phyloP scores from a whole-genome alignment of 2,113 vertebrate species.

The Tupaia tana region DNA sequence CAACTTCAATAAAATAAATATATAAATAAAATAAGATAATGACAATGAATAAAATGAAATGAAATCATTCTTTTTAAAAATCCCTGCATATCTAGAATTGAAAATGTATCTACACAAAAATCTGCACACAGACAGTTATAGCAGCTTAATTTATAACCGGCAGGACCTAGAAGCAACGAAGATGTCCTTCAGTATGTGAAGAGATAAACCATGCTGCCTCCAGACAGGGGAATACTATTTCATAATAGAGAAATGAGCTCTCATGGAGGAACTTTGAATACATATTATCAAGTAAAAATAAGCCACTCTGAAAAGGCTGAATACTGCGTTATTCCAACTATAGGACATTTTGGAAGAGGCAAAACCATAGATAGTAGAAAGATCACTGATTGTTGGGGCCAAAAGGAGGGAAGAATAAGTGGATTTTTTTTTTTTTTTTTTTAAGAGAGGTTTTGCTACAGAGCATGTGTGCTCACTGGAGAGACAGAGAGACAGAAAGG shows the following conservation, averaged over 20 bases:
- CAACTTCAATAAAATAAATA: no score
- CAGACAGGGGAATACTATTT: neutral
- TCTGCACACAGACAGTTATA: neutral
- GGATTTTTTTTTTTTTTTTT: no score
- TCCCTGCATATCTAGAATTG: neutral
- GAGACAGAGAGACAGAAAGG: no score
- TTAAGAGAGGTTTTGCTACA: no score
- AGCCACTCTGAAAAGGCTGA: neutral
- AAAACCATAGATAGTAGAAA: neutral
- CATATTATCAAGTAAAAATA: neutral
- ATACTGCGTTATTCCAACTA: neutral
- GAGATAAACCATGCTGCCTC: neutral
- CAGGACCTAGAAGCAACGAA: neutral
- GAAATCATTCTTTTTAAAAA: neutral
- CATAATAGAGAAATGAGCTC: neutral
- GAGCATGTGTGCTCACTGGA: no score
- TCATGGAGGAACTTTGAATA: neutral
- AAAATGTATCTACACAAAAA: neutral
- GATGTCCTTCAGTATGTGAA: neutral
- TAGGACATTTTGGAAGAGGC: neutral
- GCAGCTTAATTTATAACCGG: neutral
- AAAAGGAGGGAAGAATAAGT: neutral
- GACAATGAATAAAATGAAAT: no score
- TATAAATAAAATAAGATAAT: no score
- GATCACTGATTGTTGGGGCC: no score